Conservation (phyloP, 1,140 invertebrate genomes). For the Oedothorax gibbosus region DNA sequence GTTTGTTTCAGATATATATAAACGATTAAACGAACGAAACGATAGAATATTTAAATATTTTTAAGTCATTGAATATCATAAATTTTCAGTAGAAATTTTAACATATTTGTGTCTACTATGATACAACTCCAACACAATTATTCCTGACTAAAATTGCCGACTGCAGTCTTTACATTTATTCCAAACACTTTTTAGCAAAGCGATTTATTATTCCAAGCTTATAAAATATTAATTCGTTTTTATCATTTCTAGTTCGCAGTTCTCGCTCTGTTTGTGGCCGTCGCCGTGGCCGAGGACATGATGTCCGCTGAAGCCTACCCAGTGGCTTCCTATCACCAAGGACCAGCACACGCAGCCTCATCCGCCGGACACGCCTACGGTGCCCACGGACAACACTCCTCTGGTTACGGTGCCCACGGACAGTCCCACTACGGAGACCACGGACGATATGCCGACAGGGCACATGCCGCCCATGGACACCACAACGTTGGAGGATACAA, state of each 20-base stretch:
- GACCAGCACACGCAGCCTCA: slow-evolving; percentile 28
- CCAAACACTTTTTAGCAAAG: no score
- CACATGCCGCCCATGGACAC: slow-evolving; percentile 48
- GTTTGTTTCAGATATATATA: no score
- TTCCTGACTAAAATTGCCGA: no score
- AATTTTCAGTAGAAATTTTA: no score
- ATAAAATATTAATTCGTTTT: no score
- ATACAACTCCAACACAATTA: no score
- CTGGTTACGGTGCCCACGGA: slow-evolving; percentile 48
- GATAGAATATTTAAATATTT: no score
- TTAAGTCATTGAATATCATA: no score
- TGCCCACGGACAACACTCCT: slow-evolving; percentile 36
- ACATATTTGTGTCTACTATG: no score
- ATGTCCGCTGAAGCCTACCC: slow-evolving; percentile 54
- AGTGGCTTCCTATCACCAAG: slow-evolving; percentile 39
- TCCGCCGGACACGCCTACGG: slow-evolving; percentile 53
- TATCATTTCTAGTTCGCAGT: slow-evolving; percentile 30
- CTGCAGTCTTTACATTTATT: no score
- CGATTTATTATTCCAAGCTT: no score
- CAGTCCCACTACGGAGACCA: slow-evolving; percentile 43
- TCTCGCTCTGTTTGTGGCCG: slow-evolving; percentile 50
- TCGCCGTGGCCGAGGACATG: slow-evolving; percentile 51
- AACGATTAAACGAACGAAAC: no score
- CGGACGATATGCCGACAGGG: slow-evolving; percentile 50
- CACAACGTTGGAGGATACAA: slow-evolving; percentile 51